These are phyloP conservation scores for Ostrea edulis DNA, from an alignment of 1,140 invertebrate species.

Conservation along the genomic window DNA sequence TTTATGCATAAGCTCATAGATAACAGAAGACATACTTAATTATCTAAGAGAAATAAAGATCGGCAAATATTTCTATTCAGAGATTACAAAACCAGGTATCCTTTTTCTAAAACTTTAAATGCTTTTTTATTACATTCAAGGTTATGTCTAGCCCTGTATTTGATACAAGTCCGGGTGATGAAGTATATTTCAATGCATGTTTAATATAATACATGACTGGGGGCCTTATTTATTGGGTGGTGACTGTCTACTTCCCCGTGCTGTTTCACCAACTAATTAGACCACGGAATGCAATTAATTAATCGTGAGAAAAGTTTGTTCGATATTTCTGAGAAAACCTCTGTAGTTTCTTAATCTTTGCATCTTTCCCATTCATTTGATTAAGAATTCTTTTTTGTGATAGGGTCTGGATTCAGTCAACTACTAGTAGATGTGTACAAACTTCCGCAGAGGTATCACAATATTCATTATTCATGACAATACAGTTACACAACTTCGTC, in stretches of 20 bases:
- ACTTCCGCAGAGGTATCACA: too few relatives aligned
- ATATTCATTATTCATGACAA: too few relatives aligned
- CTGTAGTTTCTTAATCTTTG: background rate
- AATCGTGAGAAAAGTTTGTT: background rate
- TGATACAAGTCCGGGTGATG: constrained; percentile 1
- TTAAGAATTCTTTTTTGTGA: background rate
- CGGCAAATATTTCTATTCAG: constrained; percentile 10
- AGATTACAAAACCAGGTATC: constrained; percentile 21
- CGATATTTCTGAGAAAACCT: background rate
- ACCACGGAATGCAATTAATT: background rate
- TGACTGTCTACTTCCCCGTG: background rate
- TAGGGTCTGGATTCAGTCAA: background rate
- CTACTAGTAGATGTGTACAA: background rate
- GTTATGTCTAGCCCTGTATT: background rate
- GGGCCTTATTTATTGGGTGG: background rate
- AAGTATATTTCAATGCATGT: constrained; percentile 9
- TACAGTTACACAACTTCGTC: too few relatives aligned
- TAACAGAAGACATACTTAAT: background rate
- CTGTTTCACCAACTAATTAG: background rate
- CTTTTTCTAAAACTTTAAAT: constrained; percentile 24
- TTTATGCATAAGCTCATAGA: constrained; percentile 6
- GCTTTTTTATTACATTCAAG: background rate
- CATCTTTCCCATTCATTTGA: background rate
- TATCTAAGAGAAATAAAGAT: constrained; percentile 36
- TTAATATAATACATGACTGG: constrained; percentile 29